phyloP scores from a whole-genome alignment of 2,797 vertebrate species.

The Buphagus erythrorhynchus region DNA sequence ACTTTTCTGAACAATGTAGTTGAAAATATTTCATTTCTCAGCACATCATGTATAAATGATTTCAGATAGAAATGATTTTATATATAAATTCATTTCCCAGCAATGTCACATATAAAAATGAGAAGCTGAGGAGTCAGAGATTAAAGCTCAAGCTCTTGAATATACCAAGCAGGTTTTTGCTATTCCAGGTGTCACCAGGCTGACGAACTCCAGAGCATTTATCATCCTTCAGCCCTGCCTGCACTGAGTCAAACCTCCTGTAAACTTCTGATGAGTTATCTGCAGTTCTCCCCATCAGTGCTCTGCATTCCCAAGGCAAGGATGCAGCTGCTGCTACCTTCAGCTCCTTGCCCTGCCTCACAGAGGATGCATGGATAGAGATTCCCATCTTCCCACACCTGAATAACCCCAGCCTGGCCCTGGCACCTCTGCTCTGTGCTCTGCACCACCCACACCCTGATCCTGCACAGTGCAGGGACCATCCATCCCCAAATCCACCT shows the following conservation, averaged over 20 bases:
- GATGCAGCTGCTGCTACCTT: not conserved
- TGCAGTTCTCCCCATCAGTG: not conserved
- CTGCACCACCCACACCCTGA: rapidly evolving
- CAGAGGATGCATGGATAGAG: not conserved
- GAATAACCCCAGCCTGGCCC: not conserved
- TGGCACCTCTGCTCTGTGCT: not conserved
- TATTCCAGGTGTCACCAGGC: not conserved
- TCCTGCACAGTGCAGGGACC: not conserved
- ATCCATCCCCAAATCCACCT: not conserved
- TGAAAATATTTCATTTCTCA: not conserved
- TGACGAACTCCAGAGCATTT: not conserved
- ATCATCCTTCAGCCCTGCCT: not conserved
- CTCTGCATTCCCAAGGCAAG: not conserved
- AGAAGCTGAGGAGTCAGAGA: not conserved
- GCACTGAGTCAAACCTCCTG: rapidly evolving
- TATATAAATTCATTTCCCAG: not conserved
- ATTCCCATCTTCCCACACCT: not conserved
- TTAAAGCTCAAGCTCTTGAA: not conserved
- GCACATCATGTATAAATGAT: not conserved
- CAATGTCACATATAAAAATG: not conserved
- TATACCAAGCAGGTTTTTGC: not conserved
- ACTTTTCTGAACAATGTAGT: not conserved
- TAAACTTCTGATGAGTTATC: not conserved
- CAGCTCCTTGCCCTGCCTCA: not conserved
- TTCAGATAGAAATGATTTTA: not conserved